phyloP scores from a whole-genome alignment of 2,888 invertebrate genomes.

The Chamaedrilus cognettii region DNA sequence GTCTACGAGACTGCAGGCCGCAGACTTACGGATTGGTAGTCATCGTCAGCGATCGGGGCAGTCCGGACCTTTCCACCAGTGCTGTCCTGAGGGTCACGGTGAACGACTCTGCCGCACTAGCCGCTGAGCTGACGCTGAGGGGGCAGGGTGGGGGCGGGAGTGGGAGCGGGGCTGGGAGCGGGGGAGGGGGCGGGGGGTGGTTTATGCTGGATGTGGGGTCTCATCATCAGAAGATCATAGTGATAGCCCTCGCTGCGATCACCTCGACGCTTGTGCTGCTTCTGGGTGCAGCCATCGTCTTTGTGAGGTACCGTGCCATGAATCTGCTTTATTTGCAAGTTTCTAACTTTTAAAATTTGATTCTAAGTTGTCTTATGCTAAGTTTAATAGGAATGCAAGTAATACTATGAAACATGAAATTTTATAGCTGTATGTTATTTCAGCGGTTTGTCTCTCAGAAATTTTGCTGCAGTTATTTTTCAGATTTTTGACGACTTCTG shows the following conservation, averaged over 20 bases:
- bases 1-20: conserved; percentile 13
- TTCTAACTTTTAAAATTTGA: too few relatives aligned
- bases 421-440: too few relatives aligned
- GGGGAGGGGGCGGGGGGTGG: not conserved
- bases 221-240: conserved; percentile 7
- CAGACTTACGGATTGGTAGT: conserved; percentile 22
- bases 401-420: too few relatives aligned
- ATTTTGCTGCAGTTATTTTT: too few relatives aligned
- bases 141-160: too few relatives aligned
- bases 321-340: too few relatives aligned
- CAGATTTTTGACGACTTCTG: too few relatives aligned
- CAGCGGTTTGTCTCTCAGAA: too few relatives aligned
- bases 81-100: conserved; percentile 21
- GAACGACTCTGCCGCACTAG: conserved; percentile 17
- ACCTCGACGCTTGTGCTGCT: conserved; percentile 8
- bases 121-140: conserved; percentile 9
- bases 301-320: not conserved
- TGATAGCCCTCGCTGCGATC: conserved; percentile 3
- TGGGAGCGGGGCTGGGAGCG: not conserved
- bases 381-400: too few relatives aligned
- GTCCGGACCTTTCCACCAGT: conserved; percentile 19
- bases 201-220: not conserved
- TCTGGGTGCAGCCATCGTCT: conserved; percentile 8
- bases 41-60: conserved; percentile 25
- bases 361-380: too few relatives aligned